Evolutionary conservation across 2,888 invertebrate genomes (phyloP), one percentile per base, ranked within the genome.

Genomic region (Lottia gigantea): DNA sequence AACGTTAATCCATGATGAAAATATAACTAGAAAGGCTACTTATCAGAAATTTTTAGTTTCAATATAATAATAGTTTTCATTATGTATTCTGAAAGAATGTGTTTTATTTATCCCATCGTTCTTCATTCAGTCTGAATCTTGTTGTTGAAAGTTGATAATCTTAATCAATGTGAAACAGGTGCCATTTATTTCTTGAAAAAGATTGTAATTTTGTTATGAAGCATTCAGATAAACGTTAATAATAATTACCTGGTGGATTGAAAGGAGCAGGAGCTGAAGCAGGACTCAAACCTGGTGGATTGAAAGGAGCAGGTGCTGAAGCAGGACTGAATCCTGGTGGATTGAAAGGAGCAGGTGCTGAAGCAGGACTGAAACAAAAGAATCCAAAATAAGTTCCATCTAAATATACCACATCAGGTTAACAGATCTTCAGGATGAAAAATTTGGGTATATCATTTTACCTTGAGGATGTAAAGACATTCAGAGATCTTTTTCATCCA

Each of bases 181-280:
- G 14, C n/a, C n/a, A n/a, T n/a, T n/a, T n/a, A n/a, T n/a, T n/a
- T n/a, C n/a, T n/a, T n/a, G n/a, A n/a, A n/a, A n/a, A n/a, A n/a
- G n/a, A n/a, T n/a, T n/a, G n/a, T n/a, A n/a, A 31, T 31, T 31
- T 31, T 2, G 31, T 31, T 31, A 31, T 31, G 31, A 31, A 6
- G 6, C 6, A 31, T 6, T 31, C 3, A 31, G 6, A 31, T 31
- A 6, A n/a, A 31, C 6, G 31, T 31, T 4, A 31, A 19, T 14
- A 66, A 47, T 3, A 25, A 25, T 46, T 25, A 40, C 49, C n/a
- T 66, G 31, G 47, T 15, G 14, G n/a, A 63, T 47, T 25, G 66
- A 40, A 46, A 25, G 68, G 66, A 16, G 69, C 63, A 62, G 67
- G 68, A 15, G 72, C 72, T 23, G 74, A 70, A 46, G 65, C 67